phyloP scores from a whole-genome alignment of 2,797 vertebrate species.

The Acipenser transmontanus region DNA sequence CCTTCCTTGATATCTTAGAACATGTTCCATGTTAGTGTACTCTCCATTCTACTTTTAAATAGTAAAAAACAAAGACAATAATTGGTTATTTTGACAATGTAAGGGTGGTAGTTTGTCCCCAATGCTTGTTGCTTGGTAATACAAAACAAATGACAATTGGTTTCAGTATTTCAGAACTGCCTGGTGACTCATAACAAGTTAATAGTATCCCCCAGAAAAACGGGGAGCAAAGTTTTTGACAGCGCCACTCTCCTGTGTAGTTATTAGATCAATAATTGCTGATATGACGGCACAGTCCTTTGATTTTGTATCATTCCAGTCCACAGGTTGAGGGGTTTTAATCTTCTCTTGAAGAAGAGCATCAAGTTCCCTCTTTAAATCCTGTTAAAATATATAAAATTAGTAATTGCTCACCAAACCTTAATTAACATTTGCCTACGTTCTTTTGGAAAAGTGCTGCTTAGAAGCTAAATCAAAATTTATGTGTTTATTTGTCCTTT shows the following conservation, averaged over 20 bases:
- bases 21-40: no score
- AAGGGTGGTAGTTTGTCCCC: no score
- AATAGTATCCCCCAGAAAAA: slow-evolving; percentile 39
- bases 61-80: no score
- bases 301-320: slow-evolving; percentile 75
- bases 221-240: slow-evolving; percentile 44
- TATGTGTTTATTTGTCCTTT: not conserved
- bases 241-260: slow-evolving; percentile 79
- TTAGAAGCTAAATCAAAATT: no score
- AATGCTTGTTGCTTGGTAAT: no score
- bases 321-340: slow-evolving; percentile 78
- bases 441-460: not conserved
- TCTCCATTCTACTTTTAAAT: no score
- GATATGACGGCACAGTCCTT: slow-evolving; percentile 89
- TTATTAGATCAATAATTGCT: slow-evolving; percentile 93
- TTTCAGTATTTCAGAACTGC: no score
- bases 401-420: not conserved
- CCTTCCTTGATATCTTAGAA: no score
- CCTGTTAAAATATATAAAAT: slow-evolving; percentile 45
- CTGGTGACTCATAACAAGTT: no score
- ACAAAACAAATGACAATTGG: no score
- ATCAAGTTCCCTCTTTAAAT: slow-evolving; percentile 81
- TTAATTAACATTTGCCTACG: no score
- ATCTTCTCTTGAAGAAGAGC: slow-evolving; percentile 87
- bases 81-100: no score